These are phyloP conservation scores for Cyphomyrus plagiostoma DNA, from an alignment of 2,113 vertebrate genomes.

Conservation along the genomic window DNA sequence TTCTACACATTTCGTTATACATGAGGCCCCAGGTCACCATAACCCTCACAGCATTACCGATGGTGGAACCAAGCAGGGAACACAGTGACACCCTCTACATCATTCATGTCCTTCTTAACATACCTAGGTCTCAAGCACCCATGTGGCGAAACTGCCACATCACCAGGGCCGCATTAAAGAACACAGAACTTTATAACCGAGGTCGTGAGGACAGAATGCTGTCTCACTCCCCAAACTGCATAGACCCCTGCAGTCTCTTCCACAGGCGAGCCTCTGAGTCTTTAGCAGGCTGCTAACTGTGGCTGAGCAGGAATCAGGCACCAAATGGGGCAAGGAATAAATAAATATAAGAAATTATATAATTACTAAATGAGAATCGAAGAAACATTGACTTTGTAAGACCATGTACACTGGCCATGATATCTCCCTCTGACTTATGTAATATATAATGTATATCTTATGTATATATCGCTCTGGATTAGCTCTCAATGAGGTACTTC, in stretches of 20 bases:
- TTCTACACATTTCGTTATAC: too few species aligned
- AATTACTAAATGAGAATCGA: background rate
- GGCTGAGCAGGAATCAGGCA: background rate
- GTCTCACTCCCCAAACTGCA: background rate
- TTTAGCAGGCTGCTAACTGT: background rate
- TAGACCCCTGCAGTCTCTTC: background rate
- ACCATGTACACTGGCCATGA: background rate
- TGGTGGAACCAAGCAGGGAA: background rate
- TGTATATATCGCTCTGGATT: background rate
- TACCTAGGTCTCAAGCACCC: background rate
- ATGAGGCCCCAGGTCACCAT: background rate
- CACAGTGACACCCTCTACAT: background rate
- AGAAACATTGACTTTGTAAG: background rate
- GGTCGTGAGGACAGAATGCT: background rate
- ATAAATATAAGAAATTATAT: background rate
- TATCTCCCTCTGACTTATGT: background rate
- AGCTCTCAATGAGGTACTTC: background rate
- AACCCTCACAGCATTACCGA: background rate
- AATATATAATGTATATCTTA: background rate
- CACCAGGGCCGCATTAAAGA: background rate
- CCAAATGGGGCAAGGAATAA: background rate
- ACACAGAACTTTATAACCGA: background rate
- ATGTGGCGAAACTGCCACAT: background rate
- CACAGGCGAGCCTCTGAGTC: background rate
- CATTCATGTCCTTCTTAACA: background rate